These are phyloP conservation scores for Atta texana DNA, from an alignment of 1,140 invertebrate species.

Conservation along the genomic window DNA sequence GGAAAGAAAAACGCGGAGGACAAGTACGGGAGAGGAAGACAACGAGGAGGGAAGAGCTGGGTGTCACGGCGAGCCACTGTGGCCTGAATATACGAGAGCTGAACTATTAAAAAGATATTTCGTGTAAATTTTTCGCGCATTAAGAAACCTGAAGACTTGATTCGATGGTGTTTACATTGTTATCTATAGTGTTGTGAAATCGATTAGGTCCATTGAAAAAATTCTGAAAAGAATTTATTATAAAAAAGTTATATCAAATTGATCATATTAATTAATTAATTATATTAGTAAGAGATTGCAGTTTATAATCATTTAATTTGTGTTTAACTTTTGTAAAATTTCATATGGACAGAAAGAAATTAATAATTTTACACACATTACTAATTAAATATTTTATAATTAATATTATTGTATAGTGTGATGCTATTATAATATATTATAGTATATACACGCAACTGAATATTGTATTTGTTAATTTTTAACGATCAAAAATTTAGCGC, in stretches of 20 bases:
- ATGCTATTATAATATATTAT: too few species aligned
- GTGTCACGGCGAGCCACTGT: slow-evolving; percentile 17
- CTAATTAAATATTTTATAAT: slow-evolving; percentile 1
- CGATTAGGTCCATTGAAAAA: not conserved
- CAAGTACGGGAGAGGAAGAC: not conserved
- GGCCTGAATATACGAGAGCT: slow-evolving; percentile 47
- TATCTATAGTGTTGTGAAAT: not conserved
- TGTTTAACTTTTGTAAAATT: not conserved
- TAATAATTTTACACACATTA: not conserved
- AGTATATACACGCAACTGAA: too few species aligned
- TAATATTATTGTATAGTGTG: not conserved
- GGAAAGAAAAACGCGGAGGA: slow-evolving; percentile 42
- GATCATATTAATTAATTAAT: not conserved
- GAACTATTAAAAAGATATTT: slow-evolving; percentile 70
- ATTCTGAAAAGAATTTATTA: not conserved
- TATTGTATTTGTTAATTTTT: too few species aligned
- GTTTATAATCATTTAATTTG: not conserved
- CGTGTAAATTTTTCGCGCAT: slow-evolving; percentile 63
- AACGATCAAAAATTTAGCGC: too few species aligned
- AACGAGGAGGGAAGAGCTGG: slow-evolving; percentile 5
- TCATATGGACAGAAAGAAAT: not conserved
- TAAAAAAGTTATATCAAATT: not conserved
- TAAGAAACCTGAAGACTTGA: slow-evolving; percentile 38
- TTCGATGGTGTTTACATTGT: slow-evolving; percentile 17
- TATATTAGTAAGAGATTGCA: not conserved